phyloP scores from a whole-genome alignment of 2,113 vertebrate species.

The Cyanoliseus patagonus region DNA sequence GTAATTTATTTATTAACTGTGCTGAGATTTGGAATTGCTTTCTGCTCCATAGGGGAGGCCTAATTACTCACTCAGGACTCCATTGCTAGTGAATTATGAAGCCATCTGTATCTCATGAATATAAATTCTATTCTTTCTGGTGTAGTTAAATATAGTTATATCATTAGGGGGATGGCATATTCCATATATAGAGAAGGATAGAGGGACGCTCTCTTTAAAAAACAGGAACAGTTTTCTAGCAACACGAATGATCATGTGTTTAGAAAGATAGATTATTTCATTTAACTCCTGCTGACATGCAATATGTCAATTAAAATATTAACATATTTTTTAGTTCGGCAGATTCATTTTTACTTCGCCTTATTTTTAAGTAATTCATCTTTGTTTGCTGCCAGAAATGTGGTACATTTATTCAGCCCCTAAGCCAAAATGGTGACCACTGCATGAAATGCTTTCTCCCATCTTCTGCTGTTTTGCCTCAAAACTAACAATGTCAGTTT shows the following conservation, averaged over 20 bases:
- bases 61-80: slow-evolving; percentile 35
- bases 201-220: slow-evolving; percentile 10
- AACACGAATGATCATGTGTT: slow-evolving; percentile 9
- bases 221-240: slow-evolving; percentile 35
- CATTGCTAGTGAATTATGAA: slow-evolving; percentile 18
- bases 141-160: slow-evolving; percentile 39
- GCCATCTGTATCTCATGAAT: slow-evolving; percentile 49
- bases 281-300: neutral
- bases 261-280: slow-evolving; percentile 7
- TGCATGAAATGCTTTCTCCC: neutral
- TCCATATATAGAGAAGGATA: neutral
- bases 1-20: neutral
- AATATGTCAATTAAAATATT: slow-evolving; percentile 40
- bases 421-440: neutral
- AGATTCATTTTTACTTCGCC: neutral
- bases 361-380: slow-evolving; percentile 12
- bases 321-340: slow-evolving; percentile 32
- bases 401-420: neutral
- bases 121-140: slow-evolving; percentile 49
- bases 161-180: slow-evolving; percentile 40
- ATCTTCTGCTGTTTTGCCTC: neutral
- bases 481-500: neutral
- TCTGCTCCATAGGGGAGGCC: neutral
- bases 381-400: neutral
- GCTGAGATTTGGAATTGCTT: neutral